phyloP scores from a whole-genome alignment of 2,888 invertebrate species.

The Seladonia tumulorum region DNA sequence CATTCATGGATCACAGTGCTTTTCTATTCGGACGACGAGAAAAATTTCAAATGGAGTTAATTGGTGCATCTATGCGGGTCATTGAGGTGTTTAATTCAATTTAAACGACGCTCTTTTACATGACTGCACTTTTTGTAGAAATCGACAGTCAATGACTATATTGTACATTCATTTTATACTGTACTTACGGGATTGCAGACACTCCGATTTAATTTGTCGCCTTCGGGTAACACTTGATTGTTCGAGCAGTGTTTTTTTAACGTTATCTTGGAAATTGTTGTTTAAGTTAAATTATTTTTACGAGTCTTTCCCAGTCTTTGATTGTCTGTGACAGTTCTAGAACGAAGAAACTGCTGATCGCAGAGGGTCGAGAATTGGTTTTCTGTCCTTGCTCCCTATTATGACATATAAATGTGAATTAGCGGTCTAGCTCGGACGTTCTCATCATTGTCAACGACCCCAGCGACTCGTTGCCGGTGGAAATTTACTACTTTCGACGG shows the following conservation, averaged over 20 bases:
- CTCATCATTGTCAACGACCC: constrained; percentile 43
- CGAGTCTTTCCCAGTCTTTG: too few species aligned
- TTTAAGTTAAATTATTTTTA: background rate
- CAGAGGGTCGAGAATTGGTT: background rate
- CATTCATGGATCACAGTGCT: too few species aligned
- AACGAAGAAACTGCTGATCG: background rate
- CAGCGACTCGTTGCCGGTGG: constrained; percentile 32
- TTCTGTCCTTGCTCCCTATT: background rate
- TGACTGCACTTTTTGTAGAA: too few species aligned
- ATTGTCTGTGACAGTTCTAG: background rate
- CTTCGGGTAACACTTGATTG: background rate
- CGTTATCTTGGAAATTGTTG: too few species aligned
- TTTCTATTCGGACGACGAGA: too few species aligned
- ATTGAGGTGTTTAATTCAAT: background rate
- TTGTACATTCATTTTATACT: too few species aligned
- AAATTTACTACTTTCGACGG: constrained; percentile 56
- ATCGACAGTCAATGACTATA: background rate
- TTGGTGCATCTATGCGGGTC: background rate
- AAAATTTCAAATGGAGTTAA: background rate
- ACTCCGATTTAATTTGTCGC: too few species aligned
- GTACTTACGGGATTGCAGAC: too few species aligned
- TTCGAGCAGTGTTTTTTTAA: background rate
- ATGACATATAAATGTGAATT: constrained; percentile 37
- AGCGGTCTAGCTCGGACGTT: constrained; percentile 10
- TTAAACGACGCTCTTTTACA: too few species aligned